Percentiles rank a stretch among this genome's conserved stretches.
Conservation (phyloP, 2,113 vertebrate species). For the Daphoenositta chrysoptera region DNA sequence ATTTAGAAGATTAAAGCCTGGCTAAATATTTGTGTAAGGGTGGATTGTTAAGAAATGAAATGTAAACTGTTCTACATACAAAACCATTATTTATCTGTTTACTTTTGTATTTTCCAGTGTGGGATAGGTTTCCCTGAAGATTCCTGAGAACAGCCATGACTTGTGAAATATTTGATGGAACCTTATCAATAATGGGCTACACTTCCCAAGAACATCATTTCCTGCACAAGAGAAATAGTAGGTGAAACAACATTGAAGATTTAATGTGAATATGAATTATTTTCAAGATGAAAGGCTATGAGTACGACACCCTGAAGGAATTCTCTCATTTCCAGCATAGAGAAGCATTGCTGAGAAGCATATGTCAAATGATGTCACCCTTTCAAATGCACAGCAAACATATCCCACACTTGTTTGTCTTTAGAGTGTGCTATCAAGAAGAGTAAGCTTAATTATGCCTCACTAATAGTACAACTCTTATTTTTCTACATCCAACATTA, state of each 20-base stretch:
- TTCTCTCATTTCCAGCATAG: background rate
- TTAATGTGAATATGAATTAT: background rate
- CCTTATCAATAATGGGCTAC: background rate
- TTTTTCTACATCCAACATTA: background rate
- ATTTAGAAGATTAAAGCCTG: background rate
- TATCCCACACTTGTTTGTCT: background rate
- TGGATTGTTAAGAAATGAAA: background rate
- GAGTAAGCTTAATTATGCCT: background rate
- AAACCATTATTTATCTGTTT: background rate
- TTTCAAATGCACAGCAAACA: background rate
- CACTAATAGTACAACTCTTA: background rate
- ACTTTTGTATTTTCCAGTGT: background rate
- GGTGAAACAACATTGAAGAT: background rate
- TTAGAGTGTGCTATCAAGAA: background rate
- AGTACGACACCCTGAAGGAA: background rate
- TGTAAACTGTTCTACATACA: background rate
- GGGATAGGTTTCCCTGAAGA: background rate
- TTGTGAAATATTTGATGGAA: background rate
- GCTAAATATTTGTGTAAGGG: background rate
- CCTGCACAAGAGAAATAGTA: background rate
- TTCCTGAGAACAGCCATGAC: background rate
- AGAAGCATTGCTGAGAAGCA: background rate
- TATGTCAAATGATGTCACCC: background rate
- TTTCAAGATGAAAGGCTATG: background rate
- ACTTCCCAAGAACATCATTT: background rate